Evolutionary conservation across 2,797 vertebrate species (phyloP).

Genomic region (Clamator glandarius): DNA sequence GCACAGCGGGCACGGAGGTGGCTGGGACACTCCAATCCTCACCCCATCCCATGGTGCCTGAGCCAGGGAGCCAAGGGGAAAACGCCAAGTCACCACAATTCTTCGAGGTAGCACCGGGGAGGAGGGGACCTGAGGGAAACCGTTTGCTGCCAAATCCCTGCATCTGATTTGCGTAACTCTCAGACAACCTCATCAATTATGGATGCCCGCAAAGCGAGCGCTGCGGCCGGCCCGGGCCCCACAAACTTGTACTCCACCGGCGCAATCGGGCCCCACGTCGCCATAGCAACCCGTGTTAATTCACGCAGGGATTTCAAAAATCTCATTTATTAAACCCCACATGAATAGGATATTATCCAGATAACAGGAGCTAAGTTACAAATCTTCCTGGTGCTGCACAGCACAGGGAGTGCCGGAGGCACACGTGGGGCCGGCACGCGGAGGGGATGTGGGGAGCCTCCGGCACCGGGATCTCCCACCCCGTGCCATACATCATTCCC

Average conservation of each 20-base stretch:
- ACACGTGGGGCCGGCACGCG: background rate
- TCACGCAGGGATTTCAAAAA: slow-evolving; percentile 76
- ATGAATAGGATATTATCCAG: slow-evolving; percentile 57
- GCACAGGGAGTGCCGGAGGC: background rate
- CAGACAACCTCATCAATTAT: slow-evolving; percentile 74
- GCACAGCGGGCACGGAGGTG: fast-evolving
- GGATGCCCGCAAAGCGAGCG: slow-evolving; percentile 53
- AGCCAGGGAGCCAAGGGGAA: background rate
- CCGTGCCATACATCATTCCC: fast-evolving
- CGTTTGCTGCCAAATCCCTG: slow-evolving; percentile 66
- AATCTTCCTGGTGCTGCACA: background rate
- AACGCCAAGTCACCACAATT: slow-evolving; percentile 68
- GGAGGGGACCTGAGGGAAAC: slow-evolving; percentile 49
- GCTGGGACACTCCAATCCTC: background rate
- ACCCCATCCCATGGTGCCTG: fast-evolving
- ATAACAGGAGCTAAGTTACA: slow-evolving; percentile 53
- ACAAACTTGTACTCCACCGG: background rate
- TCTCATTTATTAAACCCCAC: slow-evolving; percentile 68
- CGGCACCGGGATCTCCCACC: fast-evolving
- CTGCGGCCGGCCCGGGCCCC: slow-evolving; percentile 48
- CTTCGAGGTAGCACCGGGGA: slow-evolving; percentile 60
- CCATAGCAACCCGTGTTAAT: slow-evolving; percentile 74
- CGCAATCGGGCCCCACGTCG: slow-evolving; percentile 64
- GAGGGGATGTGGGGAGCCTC: background rate
- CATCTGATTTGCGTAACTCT: slow-evolving; percentile 72